These are phyloP conservation scores for Gila robusta DNA, from an alignment of 2,797 vertebrate species.

Conservation along the genomic window DNA sequence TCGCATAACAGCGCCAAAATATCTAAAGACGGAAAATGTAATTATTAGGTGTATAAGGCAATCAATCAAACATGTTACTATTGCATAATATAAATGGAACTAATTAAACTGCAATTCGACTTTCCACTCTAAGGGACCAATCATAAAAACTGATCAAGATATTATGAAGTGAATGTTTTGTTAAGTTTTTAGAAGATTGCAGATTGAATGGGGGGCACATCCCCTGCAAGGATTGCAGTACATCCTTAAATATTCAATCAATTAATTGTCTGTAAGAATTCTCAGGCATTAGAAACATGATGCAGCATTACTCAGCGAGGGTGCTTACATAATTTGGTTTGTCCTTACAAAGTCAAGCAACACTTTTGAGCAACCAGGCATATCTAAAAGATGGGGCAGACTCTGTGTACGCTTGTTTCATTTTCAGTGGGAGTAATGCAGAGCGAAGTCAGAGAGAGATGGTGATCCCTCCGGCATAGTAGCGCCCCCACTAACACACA, in stretches of 20 bases:
- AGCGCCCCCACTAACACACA: constrained; percentile 24
- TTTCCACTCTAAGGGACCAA: constrained; percentile 13
- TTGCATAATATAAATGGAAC: constrained; percentile 22
- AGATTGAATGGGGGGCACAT: too few relatives aligned
- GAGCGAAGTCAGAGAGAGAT: constrained; percentile 46
- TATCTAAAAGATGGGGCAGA: constrained; percentile 49
- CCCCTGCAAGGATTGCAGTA: background rate
- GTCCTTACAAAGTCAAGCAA: constrained; percentile 57
- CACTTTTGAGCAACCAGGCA: constrained; percentile 45
- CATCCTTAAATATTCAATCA: background rate
- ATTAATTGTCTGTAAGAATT: background rate
- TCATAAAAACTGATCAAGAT: background rate
- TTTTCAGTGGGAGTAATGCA: constrained; percentile 56
- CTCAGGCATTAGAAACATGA: constrained; percentile 13
- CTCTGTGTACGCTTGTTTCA: constrained; percentile 24
- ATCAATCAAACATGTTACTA: constrained; percentile 15
- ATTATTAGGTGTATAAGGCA: constrained; percentile 11
- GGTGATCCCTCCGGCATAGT: constrained; percentile 37
- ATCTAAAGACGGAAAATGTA: background rate
- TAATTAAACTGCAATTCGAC: constrained; percentile 24
- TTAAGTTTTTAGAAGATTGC: constrained; percentile 2
- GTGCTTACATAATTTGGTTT: constrained; percentile 65
- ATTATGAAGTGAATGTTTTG: constrained; percentile 23
- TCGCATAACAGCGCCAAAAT: background rate
- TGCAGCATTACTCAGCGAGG: constrained; percentile 46